Percentiles rank a stretch among this genome's conserved stretches.
Conservation (phyloP, 2,888 invertebrate species). For the Himalopsyche kuldschensis region DNA sequence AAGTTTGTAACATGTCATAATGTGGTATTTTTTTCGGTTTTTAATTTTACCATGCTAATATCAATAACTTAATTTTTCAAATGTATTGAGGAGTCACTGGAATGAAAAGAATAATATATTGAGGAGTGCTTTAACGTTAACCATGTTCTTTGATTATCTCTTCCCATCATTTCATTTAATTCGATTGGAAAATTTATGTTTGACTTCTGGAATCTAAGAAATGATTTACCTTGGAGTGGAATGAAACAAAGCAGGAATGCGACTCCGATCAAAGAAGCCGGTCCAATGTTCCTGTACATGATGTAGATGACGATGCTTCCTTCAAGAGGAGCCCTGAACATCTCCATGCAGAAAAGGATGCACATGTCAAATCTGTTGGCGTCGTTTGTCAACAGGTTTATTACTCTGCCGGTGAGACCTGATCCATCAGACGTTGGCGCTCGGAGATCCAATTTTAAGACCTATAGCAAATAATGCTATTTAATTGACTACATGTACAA, state of each 20-base stretch:
- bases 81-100: no score
- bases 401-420: conserved; percentile 67
- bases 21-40: no score
- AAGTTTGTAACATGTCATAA: no score
- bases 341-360: conserved; percentile 76
- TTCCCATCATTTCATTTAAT: no score
- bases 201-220: not conserved
- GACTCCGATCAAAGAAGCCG: conserved; percentile 63
- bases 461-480: conserved; percentile 52
- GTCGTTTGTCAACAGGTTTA: conserved; percentile 84
- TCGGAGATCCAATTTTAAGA: conserved; percentile 52
- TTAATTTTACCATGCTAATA: no score
- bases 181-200: no score
- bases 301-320: conserved; percentile 73
- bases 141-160: no score
- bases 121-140: no score
- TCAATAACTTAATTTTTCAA: no score
- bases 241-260: conserved; percentile 63
- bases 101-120: no score
- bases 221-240: conserved; percentile 60
- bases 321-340: conserved; percentile 82
- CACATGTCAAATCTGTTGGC: conserved; percentile 84
- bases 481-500: no score
- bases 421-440: conserved; percentile 62
- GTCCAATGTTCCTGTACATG: conserved; percentile 65